Evolutionary conservation across 2,113 vertebrate species (phyloP), one percentile per base, ranked within the genome.

Genomic region (Paradoxurus hermaphroditus): DNA sequence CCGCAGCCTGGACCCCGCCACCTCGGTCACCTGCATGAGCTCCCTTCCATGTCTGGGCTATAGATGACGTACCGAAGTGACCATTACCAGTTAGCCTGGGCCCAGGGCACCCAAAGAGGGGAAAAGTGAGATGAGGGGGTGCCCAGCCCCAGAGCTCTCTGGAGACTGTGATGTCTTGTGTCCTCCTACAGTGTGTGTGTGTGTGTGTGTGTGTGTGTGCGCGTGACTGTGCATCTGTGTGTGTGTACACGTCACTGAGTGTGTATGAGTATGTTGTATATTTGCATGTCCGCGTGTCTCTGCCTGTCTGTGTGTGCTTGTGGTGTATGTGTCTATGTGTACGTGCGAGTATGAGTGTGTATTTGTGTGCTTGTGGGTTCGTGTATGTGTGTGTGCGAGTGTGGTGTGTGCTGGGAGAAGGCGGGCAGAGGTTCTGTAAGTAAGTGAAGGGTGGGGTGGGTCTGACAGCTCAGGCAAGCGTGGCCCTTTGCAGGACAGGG

Each of bases 21-120:
- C 39, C 67, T 36, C 1, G 7, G 2, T 9, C 67, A 3, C 34
- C 34, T 1, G 11, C 46, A 39, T 10, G 34, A 5, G 65, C 25
- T 25, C 5, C 15, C 67, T n/a, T 70, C 67, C 67, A n/a, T 9
- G n/a, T 21, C 18, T n/a, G n/a, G n/a, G 70, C 70, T 25, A 21
- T 39, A 39, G 70, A 12, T 13, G 70, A 14, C 68, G 0, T 1
- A 16, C 65, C 19, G 5, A 36, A 14, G 41, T 1, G 31, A 10
- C 23, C 5, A 0, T 1, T 21, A 10, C 23, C 5, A 0, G 25
- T 13, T 14, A 10, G 41, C 10, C 0, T 25, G 23, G 34, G n/a
- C 31, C 5, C 1, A 0, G 27, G 39, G 39, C 51, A 10, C 6
- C 7, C 73, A 34, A 18, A 68, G 13, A 19, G 7, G 39, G 31